Evolutionary conservation across 2,888 invertebrate species (phyloP).

Genomic region (Zygogramma bicolorata): DNA sequence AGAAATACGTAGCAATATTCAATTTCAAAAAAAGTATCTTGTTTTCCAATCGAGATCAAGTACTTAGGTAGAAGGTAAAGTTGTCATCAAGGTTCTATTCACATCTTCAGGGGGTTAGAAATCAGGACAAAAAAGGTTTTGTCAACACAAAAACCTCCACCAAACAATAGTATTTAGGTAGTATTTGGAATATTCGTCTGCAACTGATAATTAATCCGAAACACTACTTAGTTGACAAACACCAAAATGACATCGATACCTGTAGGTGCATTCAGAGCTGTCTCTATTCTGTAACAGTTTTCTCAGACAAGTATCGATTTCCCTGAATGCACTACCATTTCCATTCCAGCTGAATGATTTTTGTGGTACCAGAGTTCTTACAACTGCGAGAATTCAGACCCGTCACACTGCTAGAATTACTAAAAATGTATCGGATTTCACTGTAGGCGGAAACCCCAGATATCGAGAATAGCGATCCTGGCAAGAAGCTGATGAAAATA

Average conservation of each 20-base stretch:
- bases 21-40: too few species aligned
- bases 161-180: too few species aligned
- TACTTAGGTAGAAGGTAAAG: too few species aligned
- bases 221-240: too few species aligned
- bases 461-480: not conserved
- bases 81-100: too few species aligned
- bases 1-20: too few species aligned
- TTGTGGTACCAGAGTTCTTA: slow-evolving; percentile 8
- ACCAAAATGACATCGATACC: not conserved
- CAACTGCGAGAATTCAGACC: slow-evolving; percentile 1
- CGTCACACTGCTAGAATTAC: not conserved
- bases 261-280: not conserved
- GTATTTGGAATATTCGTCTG: too few species aligned
- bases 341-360: not conserved
- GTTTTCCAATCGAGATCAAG: too few species aligned
- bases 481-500: not conserved
- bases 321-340: not conserved
- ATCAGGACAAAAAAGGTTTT: too few species aligned
- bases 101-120: too few species aligned
- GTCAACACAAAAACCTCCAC: too few species aligned
- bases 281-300: not conserved
- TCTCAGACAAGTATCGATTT: not conserved
- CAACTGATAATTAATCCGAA: too few species aligned
- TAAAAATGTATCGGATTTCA: not conserved
- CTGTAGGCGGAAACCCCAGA: not conserved